Base-by-base conservation (phyloP, 2,113 vertebrate genomes). In the Chamaea fasciata region DNA sequence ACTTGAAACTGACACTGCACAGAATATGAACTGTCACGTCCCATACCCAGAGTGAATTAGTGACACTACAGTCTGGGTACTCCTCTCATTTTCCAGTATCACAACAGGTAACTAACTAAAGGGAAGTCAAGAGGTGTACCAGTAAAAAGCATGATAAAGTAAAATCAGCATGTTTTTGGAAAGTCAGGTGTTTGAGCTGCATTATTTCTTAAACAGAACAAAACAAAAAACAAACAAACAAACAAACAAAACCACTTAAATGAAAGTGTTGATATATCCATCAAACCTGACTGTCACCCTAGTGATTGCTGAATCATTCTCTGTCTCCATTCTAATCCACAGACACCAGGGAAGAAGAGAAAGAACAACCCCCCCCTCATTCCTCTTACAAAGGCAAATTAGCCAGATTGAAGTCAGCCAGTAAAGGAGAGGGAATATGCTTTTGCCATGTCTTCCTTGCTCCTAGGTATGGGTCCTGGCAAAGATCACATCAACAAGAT, bases 401-500 rank as follows among this genome's bases (percentile, higher is more conserved):
- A 96, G 88, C 85, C 90, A 95, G 87, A 96, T 96, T 96, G 93
- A 94, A 96, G 83, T 91, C 95, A 96, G 83, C 60, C 71, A 50
- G 92, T 93, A 63, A 95, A 94, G 64, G 93, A 94, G 76, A 85
- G 27, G 93, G 93, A 96, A 94, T 95, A 92, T 94, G 94, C 88
- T 93, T 89, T 89, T 95, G 74, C 68, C 68, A 23, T 2, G 15
- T 89, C 93, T 81, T 95, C 92, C 67, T 78, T 94, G 90, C 94
- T 92, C 90, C 80, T 86, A 94, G 92, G 94, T 96, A 90, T 81
- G 70, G 92, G 88, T 93, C 85, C 62, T 94, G 94, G 86, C 94
- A 95, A 95, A 97, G 93, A 94, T 86, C 90, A 80, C 64, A 71
- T 94, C 93, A 96, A 96, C 93, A 96, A 93, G 80, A 92, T 89